Percentiles rank a stretch among this genome's conserved stretches.
phyloP scores from a whole-genome alignment of 2,113 vertebrate genomes.

The Gavialis gangeticus region DNA sequence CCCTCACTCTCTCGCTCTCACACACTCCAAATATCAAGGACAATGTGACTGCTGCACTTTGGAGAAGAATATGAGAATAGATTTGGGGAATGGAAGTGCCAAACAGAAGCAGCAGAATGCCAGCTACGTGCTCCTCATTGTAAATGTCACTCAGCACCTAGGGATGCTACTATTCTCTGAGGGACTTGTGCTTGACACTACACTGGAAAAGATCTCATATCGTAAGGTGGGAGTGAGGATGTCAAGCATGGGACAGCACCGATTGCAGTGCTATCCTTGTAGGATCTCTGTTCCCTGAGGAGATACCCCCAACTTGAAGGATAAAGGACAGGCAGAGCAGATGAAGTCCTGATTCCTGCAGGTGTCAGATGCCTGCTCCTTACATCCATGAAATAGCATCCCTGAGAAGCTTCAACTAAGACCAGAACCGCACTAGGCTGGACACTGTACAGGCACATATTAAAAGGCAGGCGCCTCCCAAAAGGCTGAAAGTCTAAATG shows the following conservation, averaged over 20 bases:
- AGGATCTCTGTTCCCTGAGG: not conserved
- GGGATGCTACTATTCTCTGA: not conserved
- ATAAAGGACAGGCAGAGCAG: not conserved
- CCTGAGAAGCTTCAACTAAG: not conserved
- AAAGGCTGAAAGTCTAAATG: not conserved
- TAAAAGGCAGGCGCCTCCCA: not conserved
- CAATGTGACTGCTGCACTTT: not conserved
- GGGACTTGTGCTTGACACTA: not conserved
- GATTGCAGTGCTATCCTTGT: not conserved
- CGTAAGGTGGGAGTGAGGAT: not conserved
- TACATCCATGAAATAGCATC: not conserved
- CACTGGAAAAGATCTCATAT: not conserved
- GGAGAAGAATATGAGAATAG: slow-evolving; percentile 6
- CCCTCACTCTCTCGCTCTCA: fast-evolving
- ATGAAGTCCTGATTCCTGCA: not conserved
- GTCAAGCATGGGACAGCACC: no score
- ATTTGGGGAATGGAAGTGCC: not conserved
- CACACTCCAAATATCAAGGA: not conserved
- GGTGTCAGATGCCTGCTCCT: not conserved
- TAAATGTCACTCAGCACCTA: slow-evolving; percentile 21
- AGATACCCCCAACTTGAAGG: not conserved
- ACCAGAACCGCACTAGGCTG: not conserved
- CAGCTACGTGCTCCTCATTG: fast-evolving
- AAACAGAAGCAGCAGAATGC: not conserved
- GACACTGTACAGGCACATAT: not conserved